Evolutionary conservation across 2,888 invertebrate genomes (phyloP).

Genomic region (Morpho deidamia): DNA sequence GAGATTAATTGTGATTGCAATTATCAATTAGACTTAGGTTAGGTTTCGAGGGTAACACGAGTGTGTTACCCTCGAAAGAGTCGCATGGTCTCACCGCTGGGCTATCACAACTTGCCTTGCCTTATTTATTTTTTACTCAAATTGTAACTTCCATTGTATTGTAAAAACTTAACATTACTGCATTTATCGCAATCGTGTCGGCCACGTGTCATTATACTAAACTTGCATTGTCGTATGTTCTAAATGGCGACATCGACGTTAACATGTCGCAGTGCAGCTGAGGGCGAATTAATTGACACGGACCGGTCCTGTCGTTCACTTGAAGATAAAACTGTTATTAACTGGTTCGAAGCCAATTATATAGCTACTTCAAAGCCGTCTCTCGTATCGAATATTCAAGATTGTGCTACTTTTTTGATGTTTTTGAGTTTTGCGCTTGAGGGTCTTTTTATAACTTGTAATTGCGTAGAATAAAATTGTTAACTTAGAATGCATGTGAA

Average conservation of each 20-base stretch:
- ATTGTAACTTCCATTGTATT: no score
- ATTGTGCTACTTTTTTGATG: slow-evolving; percentile 11
- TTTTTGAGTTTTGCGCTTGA: slow-evolving; percentile 7
- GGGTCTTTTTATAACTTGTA: slow-evolving; percentile 1
- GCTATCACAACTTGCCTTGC: no score
- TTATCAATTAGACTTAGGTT: no score
- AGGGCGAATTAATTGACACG: slow-evolving; percentile 25
- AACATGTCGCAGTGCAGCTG: slow-evolving; percentile 23
- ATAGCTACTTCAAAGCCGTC: slow-evolving; percentile 19
- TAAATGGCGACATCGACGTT: slow-evolving; percentile 7
- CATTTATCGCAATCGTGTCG: background rate
- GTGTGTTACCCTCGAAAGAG: no score
- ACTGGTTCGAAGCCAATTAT: slow-evolving; percentile 28
- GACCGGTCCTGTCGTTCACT: slow-evolving; percentile 23
- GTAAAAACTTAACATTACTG: background rate
- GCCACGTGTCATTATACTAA: background rate
- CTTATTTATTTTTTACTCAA: no score
- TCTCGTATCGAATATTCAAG: slow-evolving; percentile 7
- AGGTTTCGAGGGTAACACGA: no score
- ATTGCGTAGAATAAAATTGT: background rate
- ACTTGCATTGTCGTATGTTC: background rate
- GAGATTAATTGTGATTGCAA: no score
- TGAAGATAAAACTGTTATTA: slow-evolving; percentile 44
- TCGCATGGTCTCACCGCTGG: no score
- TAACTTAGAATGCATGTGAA: background rate